Base-by-base conservation (phyloP, 2,888 invertebrate genomes). In the Pinctada fucata region DNA sequence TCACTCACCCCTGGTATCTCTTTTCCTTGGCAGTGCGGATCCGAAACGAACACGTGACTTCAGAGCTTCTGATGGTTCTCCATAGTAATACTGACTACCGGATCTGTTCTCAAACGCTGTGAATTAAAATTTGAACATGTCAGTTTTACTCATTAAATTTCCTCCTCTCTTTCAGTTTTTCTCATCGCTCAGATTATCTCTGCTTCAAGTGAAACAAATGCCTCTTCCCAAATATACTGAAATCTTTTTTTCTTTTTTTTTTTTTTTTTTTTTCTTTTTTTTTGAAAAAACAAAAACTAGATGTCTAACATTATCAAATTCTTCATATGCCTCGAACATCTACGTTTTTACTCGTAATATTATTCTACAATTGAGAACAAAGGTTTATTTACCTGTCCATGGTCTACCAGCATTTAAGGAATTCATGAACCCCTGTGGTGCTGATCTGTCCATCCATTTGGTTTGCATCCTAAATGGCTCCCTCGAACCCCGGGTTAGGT, bases 401-500 rank as follows among this genome's bases (percentile, higher is more conserved):
- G 73, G 69, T 13, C 79, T 66, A 3, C 58, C 66, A 16, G 73
- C 52, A 74, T 79, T 76, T 13, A 75, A 47, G 31, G 73, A 66
- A 66, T 76, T 67, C 67, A 78, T 73, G 58, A 79, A 79, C 45
- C 85, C 86, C 3, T 82, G 83, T 66, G 79, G 79, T 47, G 74
- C 74, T 65, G 72, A 79, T 72, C 82, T 83, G 70, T 88, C 88
- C 85, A 87, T 85, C 88, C 88, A 89, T 48, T 82, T 82, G 31
- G 87, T 84, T n/a, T 84, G 85, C 80, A 89, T 80, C 68, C 83
- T 82, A 74, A 88, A 87, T 4, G 88, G 89, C 49, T 89, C 87
- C 66, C 89, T 76, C 5, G 86, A 85, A 1, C 87, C 88, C 16
- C 90, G 72, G 63, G 88, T 90, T 51, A 91, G 84, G 84, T 92